Evolutionary conservation across 2,797 vertebrate genomes (phyloP).

Genomic region (Ibycter americanus): DNA sequence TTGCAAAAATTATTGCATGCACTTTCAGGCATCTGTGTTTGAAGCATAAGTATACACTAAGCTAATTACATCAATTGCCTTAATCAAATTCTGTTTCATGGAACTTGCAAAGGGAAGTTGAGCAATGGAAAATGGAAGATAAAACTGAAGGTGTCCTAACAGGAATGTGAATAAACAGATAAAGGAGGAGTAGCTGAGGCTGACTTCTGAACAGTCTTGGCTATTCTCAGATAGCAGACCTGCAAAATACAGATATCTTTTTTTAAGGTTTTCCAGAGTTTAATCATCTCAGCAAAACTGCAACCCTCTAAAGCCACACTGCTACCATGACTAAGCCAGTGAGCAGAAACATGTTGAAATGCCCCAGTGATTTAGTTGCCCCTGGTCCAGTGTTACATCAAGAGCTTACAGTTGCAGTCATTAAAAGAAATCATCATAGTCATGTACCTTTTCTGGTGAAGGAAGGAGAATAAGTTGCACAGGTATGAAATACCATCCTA

Average conservation of each 20-base stretch:
- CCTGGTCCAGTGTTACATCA: rapidly evolving
- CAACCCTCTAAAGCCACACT: background rate
- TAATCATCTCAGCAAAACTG: background rate
- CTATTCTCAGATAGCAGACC: background rate
- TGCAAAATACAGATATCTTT: background rate
- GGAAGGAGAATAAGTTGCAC: background rate
- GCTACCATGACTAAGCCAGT: background rate
- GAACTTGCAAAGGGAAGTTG: background rate
- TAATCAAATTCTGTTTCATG: background rate
- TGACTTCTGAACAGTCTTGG: background rate
- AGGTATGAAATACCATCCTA: background rate
- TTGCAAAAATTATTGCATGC: background rate
- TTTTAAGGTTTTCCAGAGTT: background rate
- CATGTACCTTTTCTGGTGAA: background rate
- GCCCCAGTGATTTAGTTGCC: background rate
- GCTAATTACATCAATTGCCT: background rate
- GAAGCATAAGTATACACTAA: background rate
- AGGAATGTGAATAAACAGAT: background rate
- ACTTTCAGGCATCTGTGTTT: background rate
- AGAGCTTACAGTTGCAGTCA: background rate
- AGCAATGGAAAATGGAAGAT: background rate
- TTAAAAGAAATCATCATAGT: background rate
- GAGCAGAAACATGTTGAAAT: background rate
- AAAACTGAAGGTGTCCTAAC: background rate
- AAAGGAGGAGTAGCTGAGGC: background rate